Evolutionary conservation across 2,888 invertebrate species (phyloP).

Genomic region (Melinaea menophilus): DNA sequence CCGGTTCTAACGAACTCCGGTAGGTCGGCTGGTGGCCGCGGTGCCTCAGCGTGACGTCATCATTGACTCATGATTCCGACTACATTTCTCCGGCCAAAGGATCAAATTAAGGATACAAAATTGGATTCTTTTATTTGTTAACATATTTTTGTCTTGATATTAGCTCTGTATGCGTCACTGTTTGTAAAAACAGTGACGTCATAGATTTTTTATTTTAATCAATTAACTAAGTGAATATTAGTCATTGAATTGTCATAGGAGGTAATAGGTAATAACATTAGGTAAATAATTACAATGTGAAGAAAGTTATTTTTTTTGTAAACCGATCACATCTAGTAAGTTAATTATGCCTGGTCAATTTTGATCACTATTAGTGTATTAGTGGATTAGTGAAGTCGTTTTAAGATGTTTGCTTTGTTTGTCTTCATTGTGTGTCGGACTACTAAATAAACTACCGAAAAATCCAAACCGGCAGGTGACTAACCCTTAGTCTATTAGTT

Average conservation of each 20-base stretch:
- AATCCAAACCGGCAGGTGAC: slow-evolving; percentile 30
- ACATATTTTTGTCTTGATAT: too few relatives aligned
- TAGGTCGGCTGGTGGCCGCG: slow-evolving; percentile 21
- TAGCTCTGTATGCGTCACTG: too few relatives aligned
- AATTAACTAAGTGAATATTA: too few relatives aligned
- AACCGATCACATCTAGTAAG: too few relatives aligned
- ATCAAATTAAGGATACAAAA: neutral
- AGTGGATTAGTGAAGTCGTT: neutral
- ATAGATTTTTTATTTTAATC: neutral
- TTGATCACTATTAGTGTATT: neutral
- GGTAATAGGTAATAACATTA: too few relatives aligned
- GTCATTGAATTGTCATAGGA: too few relatives aligned
- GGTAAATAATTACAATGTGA: too few relatives aligned
- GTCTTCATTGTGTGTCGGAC: slow-evolving; percentile 15
- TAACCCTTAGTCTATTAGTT: slow-evolving; percentile 33
- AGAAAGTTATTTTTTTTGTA: too few relatives aligned
- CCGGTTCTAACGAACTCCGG: slow-evolving; percentile 21
- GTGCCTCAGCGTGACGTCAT: slow-evolving; percentile 23
- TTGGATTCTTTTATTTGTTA: too few relatives aligned
- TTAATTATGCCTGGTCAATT: too few relatives aligned
- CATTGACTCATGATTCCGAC: slow-evolving; percentile 16
- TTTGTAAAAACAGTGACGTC: too few relatives aligned
- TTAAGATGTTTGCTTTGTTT: neutral
- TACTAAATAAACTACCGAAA: slow-evolving; percentile 11
- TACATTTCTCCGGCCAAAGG: slow-evolving; percentile 10